Conservation (phyloP, 2,888 invertebrate species). For the Cryptus viduatorius region DNA sequence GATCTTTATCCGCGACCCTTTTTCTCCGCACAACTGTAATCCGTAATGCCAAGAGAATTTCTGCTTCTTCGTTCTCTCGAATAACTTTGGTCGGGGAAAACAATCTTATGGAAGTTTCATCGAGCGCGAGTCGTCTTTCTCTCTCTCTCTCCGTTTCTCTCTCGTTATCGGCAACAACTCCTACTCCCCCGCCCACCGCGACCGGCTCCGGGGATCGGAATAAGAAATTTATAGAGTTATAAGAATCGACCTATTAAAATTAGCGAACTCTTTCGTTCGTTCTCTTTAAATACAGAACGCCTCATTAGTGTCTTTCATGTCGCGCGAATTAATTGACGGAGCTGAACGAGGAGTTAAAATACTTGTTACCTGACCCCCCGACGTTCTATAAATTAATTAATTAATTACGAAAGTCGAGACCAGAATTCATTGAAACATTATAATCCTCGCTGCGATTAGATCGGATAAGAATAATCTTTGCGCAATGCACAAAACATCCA, state of each 20-base stretch:
- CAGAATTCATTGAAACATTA: neutral
- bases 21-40: constrained; percentile 29
- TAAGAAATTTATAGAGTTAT: constrained; percentile 44
- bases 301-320: constrained; percentile 9
- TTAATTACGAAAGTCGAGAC: neutral
- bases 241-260: constrained; percentile 48
- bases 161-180: constrained; percentile 23
- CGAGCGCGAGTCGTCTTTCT: constrained; percentile 11
- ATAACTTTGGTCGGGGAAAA: constrained; percentile 39
- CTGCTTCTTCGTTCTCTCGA: constrained; percentile 19
- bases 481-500: neutral
- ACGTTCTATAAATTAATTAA: constrained; percentile 1
- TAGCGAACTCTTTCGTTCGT: constrained; percentile 6
- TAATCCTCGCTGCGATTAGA: neutral
- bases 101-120: constrained; percentile 41
- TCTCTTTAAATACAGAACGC: constrained; percentile 19
- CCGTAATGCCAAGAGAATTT: constrained; percentile 9
- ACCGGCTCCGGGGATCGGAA: neutral
- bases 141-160: neutral
- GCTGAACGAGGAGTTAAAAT: neutral
- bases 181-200: neutral
- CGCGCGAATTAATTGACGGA: neutral
- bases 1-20: constrained; percentile 13
- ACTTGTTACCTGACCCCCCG: neutral
- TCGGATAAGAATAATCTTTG: neutral